Percentiles rank a stretch among this genome's conserved stretches.
These are phyloP conservation scores for Tonatia bakeri DNA, from an alignment of 2,113 vertebrate species.

Conservation along the genomic window DNA sequence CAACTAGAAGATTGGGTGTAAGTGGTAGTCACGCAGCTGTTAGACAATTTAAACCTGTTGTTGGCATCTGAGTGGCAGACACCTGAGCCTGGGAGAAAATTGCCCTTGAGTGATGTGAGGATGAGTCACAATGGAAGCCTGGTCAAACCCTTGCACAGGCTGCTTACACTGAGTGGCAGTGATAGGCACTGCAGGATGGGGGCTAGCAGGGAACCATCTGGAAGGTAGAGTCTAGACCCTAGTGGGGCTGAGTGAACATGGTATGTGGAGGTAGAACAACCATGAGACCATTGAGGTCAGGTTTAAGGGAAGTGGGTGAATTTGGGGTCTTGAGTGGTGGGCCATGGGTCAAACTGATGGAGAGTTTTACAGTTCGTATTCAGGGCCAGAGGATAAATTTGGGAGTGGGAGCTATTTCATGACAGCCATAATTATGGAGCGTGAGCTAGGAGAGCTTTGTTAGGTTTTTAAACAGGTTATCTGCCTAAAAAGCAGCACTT, in stretches of 20 bases:
- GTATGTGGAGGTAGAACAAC: background rate
- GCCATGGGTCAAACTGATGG: background rate
- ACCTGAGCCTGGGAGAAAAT: background rate
- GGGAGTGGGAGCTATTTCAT: background rate
- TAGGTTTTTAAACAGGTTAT: background rate
- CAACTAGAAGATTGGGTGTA: background rate
- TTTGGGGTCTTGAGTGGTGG: background rate
- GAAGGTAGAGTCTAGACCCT: background rate
- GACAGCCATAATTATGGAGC: background rate
- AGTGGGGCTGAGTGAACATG: background rate
- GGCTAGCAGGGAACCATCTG: background rate
- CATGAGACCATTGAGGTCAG: accelerated
- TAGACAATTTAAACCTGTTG: background rate
- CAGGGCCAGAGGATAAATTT: background rate
- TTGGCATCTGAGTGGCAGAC: background rate
- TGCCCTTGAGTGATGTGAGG: background rate
- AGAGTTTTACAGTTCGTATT: background rate
- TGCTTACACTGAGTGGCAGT: background rate
- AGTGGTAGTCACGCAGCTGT: background rate
- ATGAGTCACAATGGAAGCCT: slow-evolving; percentile 39
- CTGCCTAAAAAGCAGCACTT: too few relatives aligned
- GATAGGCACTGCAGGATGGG: background rate
- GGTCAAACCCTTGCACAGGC: background rate
- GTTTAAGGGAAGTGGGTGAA: background rate
- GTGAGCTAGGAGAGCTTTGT: background rate